Base-by-base conservation (phyloP, 2,113 vertebrate species). In the Acanthisitta chloris region DNA sequence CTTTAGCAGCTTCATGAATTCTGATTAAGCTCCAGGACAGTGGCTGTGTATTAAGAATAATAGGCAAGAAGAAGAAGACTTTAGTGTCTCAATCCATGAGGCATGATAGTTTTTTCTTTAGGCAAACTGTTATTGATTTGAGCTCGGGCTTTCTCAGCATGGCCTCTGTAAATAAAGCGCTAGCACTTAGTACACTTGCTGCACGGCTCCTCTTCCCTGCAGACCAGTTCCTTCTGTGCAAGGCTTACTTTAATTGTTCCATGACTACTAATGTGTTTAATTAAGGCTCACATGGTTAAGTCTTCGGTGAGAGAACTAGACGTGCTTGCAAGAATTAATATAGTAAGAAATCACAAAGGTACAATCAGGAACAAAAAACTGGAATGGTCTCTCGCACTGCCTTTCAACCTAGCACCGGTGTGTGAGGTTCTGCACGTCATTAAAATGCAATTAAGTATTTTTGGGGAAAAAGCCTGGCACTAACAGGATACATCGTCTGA, bases 1-100 rank as follows among this genome's bases (percentile, higher is more conserved):
- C 18, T 85, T 90, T 51, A 92, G 90, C 87, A 90, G 85, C 91
- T 86, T 87, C 84, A 73, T 96, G 95, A 90, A 96, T 92, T 93
- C 90, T 73, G 84, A 96, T 92, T 82, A 94, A 88, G 62, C 54
- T 87, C 58, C 34, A 5, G 58, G 81, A 90, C 81, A 77, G 79
- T 3, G 6, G n/a, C 42, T 25, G 6, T 76, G 62, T 58, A 92
- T 94, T 85, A 86, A 90, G 78, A 96, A 64, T 82, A 94, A 92
- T 17, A 49, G 81, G 69, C 70, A 72, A 95, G 87, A 91, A 92
- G 87, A 91, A 92, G 91, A 89, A 33, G 89, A 94, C 71, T 88
- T 94, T 7, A 90, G 87, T 62, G 79, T 83, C 78, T 94, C 87
- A 51, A 2, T 73, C 92, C 79, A 58, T 5, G 55, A 73, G 46